phyloP scores from a whole-genome alignment of 2,797 vertebrate genomes.

The Prunella strophiata region DNA sequence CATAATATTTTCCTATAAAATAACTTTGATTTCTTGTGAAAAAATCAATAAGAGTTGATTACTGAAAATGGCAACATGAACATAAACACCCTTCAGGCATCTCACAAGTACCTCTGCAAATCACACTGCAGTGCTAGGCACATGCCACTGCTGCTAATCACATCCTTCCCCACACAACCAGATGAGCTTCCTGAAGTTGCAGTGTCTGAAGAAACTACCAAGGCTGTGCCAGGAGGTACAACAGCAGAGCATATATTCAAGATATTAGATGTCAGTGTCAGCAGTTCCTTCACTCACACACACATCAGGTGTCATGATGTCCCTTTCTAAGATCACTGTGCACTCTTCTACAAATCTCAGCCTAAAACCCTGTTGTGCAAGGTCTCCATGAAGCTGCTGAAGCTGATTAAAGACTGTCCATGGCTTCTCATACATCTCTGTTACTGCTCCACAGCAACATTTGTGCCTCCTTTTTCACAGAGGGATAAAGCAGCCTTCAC shows the following conservation, averaged over 20 bases:
- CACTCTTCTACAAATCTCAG: neutral
- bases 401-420: neutral
- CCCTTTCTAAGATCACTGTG: neutral
- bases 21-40: slow-evolving; percentile 10
- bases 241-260: neutral
- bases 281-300: neutral
- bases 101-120: slow-evolving; percentile 8
- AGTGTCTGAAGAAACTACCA: neutral
- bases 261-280: neutral
- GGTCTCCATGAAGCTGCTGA: neutral
- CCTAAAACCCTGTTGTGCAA: neutral
- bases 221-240: neutral
- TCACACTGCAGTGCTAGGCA: neutral
- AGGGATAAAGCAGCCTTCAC: neutral
- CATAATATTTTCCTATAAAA: neutral
- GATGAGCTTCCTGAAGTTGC: neutral
- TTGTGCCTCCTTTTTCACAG: neutral
- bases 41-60: slow-evolving; percentile 35
- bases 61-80: slow-evolving; percentile 34
- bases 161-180: neutral
- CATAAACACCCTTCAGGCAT: slow-evolving; percentile 32
- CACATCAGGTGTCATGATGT: fast-evolving
- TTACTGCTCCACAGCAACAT: neutral
- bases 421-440: neutral
- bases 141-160: neutral